Base-by-base conservation (phyloP, 2,797 vertebrate genomes). In the Aulostomus chinensis region DNA sequence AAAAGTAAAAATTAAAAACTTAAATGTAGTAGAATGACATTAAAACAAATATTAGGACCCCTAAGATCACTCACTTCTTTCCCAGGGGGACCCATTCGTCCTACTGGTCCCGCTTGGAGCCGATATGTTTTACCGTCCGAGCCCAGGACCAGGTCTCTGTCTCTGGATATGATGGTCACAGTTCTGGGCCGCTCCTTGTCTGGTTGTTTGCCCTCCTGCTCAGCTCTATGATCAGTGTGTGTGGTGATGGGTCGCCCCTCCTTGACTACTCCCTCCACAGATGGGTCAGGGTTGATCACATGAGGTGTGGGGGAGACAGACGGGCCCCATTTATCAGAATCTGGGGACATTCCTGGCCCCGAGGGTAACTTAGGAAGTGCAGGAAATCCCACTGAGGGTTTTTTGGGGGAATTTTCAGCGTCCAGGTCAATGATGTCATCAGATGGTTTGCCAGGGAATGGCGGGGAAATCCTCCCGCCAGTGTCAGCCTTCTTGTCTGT, bases 51-150 rank as follows among this genome's bases (percentile, higher is more conserved):
- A 29, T 14, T 9, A 26, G 17, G 12, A 21, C 1, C 1, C 22
- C n/a, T 4, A 13, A 31, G 3, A 22, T 9, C 12, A 91, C 93
- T 93, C 69, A 94, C 94, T 10, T 89, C 85, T 35, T 60, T 57
- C 36, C 94, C 94, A 0, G 85, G 86, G 0, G 82, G 87, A 5
- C 94, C 94, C 1, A 86, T 86, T 38, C 59, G 58, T 2, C 94
- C 94, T 0, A 62, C 78, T 0, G 78, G 83, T 3, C 93, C 94
- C 0, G 54, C 85, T 14, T 78, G 82, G 25, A 91, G 29, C 0
- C 10, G 70, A 36, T 86, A 83, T 33, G 4, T 72, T 40, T 66
- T 88, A 2, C 84, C 66, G 0, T 39, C 85, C 3, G 74, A 83
- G 1, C 62, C 84, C 35, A 53, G 32, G 0, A 56, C 51, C 50